phyloP scores from a whole-genome alignment of 2,888 invertebrate species.

The Sabellastarte sp. region DNA sequence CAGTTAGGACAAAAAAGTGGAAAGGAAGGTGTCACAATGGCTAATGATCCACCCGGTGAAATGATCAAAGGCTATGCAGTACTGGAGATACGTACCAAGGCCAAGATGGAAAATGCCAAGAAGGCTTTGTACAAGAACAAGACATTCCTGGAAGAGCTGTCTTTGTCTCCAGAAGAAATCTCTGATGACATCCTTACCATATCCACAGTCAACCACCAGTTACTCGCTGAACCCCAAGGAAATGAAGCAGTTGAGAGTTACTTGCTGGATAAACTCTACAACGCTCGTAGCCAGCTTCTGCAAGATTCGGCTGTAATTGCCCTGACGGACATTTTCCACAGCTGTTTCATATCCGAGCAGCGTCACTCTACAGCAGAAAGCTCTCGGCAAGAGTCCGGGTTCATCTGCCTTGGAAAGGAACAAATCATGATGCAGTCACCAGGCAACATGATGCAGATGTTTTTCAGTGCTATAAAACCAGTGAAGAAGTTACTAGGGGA shows the following conservation, averaged over 20 bases:
- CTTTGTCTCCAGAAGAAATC: neutral
- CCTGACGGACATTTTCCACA: conserved; percentile 55
- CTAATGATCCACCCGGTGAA: neutral
- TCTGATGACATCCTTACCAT: conserved; percentile 41
- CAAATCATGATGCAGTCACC: conserved; percentile 49
- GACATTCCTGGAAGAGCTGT: conserved; percentile 31
- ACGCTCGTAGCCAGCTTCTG: conserved; percentile 28
- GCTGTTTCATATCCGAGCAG: conserved; percentile 55
- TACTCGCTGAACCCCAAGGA: conserved; percentile 44
- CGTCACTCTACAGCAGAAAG: conserved; percentile 33
- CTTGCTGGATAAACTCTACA: conserved; percentile 40
- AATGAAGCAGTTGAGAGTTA: conserved; percentile 47
- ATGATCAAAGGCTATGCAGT: conserved; percentile 47
- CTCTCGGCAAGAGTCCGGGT: conserved; percentile 40
- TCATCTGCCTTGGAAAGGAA: conserved; percentile 51
- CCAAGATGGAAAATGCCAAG: conserved; percentile 48
- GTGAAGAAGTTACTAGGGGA: conserved; percentile 49
- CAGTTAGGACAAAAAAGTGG: neutral
- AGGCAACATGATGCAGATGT: conserved; percentile 48
- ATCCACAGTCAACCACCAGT: conserved; percentile 42
- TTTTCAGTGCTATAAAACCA: conserved; percentile 45
- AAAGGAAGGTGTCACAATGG: neutral
- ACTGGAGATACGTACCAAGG: conserved; percentile 44
- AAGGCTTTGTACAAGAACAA: conserved; percentile 44
- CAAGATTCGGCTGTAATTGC: conserved; percentile 43